Evolutionary conservation across 1,140 invertebrate species (phyloP), one percentile per base, ranked within the genome.

Genomic region (Leucophenga varia): DNA sequence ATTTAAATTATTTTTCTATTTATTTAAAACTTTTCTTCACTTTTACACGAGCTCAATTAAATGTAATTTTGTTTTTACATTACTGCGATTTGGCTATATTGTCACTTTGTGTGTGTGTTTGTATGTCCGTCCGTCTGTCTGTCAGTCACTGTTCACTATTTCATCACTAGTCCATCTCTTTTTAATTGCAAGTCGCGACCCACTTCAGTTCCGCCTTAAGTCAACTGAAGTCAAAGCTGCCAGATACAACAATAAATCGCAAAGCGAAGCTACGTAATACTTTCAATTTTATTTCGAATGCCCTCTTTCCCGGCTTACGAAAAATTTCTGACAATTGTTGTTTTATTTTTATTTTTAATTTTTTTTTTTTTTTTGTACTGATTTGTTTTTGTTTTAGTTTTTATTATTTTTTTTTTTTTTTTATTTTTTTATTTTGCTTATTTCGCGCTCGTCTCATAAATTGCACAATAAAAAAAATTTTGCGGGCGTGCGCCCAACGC

Each of bases 251-350:
- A 43, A 43, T 31, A 39, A 56, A 59, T 52, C 55, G 52, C 52
- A 52, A 55, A 61, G 43, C 47, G 50, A 54, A 54, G 60, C 57
- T 54, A 61, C 61, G 51, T 57, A 64, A 64, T 61, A 64, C 61
- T 64, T 64, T 64, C 57, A 42, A 64, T 64, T 64, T 60, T 59
- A 59, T 64, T 64, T 64, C 22, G n/a, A n/a, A n/a, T n/a, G n/a
- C n/a, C 61, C 61, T 64, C 61, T 64, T 60, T 64, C 64, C 50
- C 64, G 37, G 39, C 46, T 48, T 31, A 47, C 31, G 34, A n/a
- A n/a, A n/a, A n/a, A n/a, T n/a, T n/a, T n/a, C n/a, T n/a, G n/a
- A n/a, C n/a, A n/a, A n/a, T n/a, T n/a, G n/a, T n/a, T n/a, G n/a
- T n/a, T n/a, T n/a, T n/a, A n/a, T n/a, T n/a, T n/a, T n/a, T n/a